Conservation (phyloP, 2,113 vertebrate species). For the Symphodus melops region DNA sequence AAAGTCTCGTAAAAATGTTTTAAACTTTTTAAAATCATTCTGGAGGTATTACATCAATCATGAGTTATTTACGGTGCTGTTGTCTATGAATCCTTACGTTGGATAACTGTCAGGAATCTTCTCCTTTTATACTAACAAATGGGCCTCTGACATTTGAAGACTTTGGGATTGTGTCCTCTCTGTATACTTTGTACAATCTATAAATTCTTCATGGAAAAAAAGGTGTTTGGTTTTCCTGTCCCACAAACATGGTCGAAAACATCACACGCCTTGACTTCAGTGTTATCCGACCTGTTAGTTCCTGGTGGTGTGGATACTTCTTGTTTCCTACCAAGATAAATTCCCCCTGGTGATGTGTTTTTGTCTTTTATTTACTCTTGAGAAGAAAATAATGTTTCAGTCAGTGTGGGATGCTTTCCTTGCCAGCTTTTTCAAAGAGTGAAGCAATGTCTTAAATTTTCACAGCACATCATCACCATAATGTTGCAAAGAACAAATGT, state of each 20-base stretch:
- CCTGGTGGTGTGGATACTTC: not conserved
- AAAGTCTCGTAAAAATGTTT: no score
- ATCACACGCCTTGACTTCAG: not conserved
- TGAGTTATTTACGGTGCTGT: no score
- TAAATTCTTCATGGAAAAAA: not conserved
- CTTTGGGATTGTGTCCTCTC: not conserved
- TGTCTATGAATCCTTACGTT: no score
- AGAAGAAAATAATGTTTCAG: not conserved
- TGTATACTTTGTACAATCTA: not conserved
- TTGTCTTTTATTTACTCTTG: not conserved
- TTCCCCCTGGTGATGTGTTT: not conserved
- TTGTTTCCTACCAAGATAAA: not conserved
- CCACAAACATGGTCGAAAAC: not conserved
- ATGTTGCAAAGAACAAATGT: conserved; percentile 10
- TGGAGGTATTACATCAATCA: no score
- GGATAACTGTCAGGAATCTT: no score
- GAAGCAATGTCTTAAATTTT: conserved; percentile 11
- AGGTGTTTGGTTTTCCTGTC: not conserved
- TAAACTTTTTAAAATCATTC: no score
- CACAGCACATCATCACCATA: not conserved
- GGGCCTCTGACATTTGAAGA: no score
- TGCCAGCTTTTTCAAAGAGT: not conserved
- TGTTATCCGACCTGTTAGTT: not conserved
- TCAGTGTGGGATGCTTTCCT: conserved; percentile 6
- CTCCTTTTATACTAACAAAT: no score